Base-by-base conservation (phyloP, 2,888 invertebrate genomes). In the Esperia sulphurella region DNA sequence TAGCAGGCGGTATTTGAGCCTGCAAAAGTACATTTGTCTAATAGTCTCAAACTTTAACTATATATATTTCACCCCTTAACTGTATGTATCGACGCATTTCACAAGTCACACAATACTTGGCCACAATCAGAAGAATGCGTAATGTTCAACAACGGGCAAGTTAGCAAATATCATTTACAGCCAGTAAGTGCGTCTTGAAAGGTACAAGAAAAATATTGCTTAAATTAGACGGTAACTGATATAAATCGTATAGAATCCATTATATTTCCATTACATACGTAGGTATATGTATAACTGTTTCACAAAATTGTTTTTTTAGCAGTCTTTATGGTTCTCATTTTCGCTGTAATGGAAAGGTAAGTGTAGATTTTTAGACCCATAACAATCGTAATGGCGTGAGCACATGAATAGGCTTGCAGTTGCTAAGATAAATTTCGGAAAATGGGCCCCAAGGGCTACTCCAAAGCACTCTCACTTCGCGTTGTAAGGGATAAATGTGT, bases 241-340 rank as follows among this genome's bases (percentile, higher is more conserved):
- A n/a, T 41, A 41, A 41, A 41, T 41, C 29, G 39, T 13, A 12
- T 41, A 41, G 29, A 41, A 41, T 29, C 40, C 40, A 40, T 40
- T 40, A 40, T 40, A 8, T 40, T 40, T 40, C 40, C 40, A 40
- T 40, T 40, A 39, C 14, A 33, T 3, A 8, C 30, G 30, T 30
- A 30, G 6, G 5, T 30, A 30, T 5, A 30, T n/a, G 8, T n/a
- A 8, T 38, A 38, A 14, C 12, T 13, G 38, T 8, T 38, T 7
- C 12, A 14, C 38, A 14, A 40, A 40, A 40, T 40, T 8, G 14
- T 13, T 21, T 14, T 21, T 14, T 40, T 40, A 8, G 31, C 31
- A 3, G 8, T 10, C n/a, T 31, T 4, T 31, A 7, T 2, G 21
- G 21, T 5, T 21, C 21, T 21, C 21, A 21, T 21, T 5, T 21